Evolutionary conservation across 2,113 vertebrate species (phyloP).

Genomic region (Lutjanus erythropterus): DNA sequence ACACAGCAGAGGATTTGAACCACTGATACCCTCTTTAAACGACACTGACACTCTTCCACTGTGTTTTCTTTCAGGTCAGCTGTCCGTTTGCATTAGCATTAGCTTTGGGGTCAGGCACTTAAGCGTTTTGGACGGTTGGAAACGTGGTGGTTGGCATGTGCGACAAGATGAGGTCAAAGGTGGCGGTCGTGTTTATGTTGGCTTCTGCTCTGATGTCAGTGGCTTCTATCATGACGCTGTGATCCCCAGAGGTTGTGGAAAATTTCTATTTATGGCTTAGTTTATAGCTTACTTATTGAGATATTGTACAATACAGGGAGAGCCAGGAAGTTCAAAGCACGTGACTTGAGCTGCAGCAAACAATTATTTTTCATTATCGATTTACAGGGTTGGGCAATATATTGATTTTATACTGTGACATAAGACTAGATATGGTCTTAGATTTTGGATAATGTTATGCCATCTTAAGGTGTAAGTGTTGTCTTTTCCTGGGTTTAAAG

Average conservation of each 20-base stretch:
- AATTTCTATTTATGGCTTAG: neutral
- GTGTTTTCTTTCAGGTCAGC: slow-evolving; percentile 34
- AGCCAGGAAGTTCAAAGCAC: neutral
- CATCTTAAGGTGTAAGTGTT: too few relatives aligned
- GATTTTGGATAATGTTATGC: too few relatives aligned
- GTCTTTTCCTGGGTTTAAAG: too few relatives aligned
- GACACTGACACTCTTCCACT: neutral
- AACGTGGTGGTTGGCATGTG: slow-evolving; percentile 4
- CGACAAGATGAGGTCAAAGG: slow-evolving; percentile 47
- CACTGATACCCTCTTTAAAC: neutral
- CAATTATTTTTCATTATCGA: neutral
- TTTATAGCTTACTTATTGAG: neutral
- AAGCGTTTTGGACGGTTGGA: slow-evolving; percentile 37
- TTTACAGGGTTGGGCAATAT: too few relatives aligned
- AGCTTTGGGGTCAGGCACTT: slow-evolving; percentile 20
- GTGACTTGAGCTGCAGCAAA: neutral
- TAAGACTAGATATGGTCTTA: too few relatives aligned
- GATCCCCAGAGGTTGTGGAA: neutral
- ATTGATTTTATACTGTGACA: too few relatives aligned
- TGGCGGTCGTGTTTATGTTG: slow-evolving; percentile 14
- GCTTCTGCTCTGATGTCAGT: slow-evolving; percentile 18
- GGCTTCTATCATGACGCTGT: neutral
- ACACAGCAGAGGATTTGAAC: slow-evolving; percentile 6
- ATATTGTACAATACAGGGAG: neutral
- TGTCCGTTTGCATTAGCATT: slow-evolving; percentile 33